Conservation (phyloP, 2,113 vertebrate species). For the Odocoileus hemionus region DNA sequence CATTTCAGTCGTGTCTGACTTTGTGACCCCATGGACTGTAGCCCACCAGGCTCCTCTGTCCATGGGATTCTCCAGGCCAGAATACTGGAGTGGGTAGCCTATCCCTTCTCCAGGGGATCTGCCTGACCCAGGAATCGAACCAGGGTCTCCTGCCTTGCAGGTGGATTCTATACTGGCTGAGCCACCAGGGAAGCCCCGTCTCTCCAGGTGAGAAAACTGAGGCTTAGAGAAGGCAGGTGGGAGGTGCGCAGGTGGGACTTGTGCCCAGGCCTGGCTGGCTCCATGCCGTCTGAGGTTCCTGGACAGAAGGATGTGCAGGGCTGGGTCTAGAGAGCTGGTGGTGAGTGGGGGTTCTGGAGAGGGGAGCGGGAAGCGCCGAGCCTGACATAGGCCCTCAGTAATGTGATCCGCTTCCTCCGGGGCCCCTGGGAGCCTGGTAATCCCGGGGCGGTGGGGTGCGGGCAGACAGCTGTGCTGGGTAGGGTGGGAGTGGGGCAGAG, state of each 20-base stretch:
- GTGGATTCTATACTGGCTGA: neutral
- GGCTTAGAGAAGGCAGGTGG: neutral
- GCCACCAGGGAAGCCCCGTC: neutral
- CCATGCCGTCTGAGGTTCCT: fast-evolving
- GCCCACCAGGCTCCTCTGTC: neutral
- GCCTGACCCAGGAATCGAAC: neutral
- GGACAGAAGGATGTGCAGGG: neutral
- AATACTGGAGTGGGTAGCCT: no score
- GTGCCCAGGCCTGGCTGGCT: neutral
- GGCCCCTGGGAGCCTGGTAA: conserved; percentile 58
- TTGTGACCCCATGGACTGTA: neutral
- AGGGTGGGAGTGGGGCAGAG: neutral
- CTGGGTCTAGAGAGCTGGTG: neutral
- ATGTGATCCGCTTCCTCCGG: conserved; percentile 63
- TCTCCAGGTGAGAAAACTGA: neutral
- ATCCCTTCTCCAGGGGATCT: neutral
- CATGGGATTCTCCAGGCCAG: neutral
- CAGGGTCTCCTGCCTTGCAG: neutral
- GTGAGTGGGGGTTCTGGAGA: neutral
- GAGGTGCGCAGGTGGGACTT: neutral
- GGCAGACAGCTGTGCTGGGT: conserved; percentile 78
- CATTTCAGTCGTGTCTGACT: neutral
- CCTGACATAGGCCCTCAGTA: conserved; percentile 71
- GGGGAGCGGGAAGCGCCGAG: neutral
- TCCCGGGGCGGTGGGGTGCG: conserved; percentile 61